Base-by-base conservation (phyloP, 2,888 invertebrate species). In the Adineta ricciae region DNA sequence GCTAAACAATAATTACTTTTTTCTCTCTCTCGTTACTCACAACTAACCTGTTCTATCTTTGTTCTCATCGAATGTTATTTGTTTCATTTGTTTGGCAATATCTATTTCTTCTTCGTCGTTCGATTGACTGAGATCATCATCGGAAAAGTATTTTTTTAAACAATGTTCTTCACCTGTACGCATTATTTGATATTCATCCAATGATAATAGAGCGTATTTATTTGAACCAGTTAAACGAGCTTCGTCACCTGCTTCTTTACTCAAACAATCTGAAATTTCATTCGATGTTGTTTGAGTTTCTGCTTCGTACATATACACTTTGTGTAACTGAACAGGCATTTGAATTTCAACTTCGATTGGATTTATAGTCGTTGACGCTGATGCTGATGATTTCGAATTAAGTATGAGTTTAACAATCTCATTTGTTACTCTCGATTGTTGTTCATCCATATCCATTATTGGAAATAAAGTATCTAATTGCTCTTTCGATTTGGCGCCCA, bases 231-330 rank as follows among this genome's bases (percentile, higher is more conserved):
- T 78, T 41, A 78, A 78, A 78, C 78, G 78, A 78, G 78, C 78
- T 41, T 78, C 78, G 41, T 78, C 78, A n/a, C 78, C 78, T 41
- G 78, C 78, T 78, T 78, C 78, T 78, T 78, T 78, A 78, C 78
- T 78, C n/a, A 78, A 41, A 8, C 38, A 3, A 78, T 78, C 78
- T 41, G 78, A 41, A 2, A n/a, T 16, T 36, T 78, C 41, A 73
- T 73, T 41, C 24, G 8, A 38, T n/a, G 78, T 2, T 78, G 78
- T 78, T 78, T 78, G 78, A 41, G 78, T 78, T 78, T 78, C 41
- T n/a, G 41, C 78, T 41, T 78, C 78, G 24, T 78, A 78, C 78
- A 78, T 78, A 78, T 78, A 78, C 2, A 78, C 78, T 78, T 41
- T 78, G 38, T 78, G 24, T 41, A 78, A 41, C 8, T 41, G 78